phyloP scores from a whole-genome alignment of 2,888 invertebrate species.

The Zaprionus lineosus region DNA sequence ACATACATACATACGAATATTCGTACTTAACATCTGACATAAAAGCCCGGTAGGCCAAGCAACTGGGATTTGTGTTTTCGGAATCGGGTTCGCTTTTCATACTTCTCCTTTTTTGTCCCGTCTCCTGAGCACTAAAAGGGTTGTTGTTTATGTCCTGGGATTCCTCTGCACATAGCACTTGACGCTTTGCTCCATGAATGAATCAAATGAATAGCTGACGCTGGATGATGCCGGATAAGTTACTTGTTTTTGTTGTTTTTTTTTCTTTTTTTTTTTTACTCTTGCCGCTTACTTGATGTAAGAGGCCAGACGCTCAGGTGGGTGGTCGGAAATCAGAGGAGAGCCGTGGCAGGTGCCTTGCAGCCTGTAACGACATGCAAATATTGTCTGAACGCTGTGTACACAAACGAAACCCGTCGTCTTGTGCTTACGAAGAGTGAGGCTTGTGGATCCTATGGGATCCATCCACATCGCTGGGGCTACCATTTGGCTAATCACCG shows the following conservation, averaged over 20 bases:
- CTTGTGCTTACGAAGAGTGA: too few species aligned
- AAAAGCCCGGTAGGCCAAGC: conserved; percentile 19
- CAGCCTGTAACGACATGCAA: conserved; percentile 64
- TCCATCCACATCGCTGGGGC: too few species aligned
- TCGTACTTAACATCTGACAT: conserved; percentile 70
- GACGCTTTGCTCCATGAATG: conserved; percentile 51
- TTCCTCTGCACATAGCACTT: conserved; percentile 47
- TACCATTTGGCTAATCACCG: too few species aligned
- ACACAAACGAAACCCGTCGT: conserved; percentile 49
- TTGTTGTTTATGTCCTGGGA: conserved; percentile 32
- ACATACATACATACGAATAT: too few species aligned
- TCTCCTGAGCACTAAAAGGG: conserved; percentile 27
- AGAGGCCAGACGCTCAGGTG: conserved; percentile 16
- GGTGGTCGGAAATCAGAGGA: not conserved
- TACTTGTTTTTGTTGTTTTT: not conserved
- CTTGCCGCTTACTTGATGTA: too few species aligned
- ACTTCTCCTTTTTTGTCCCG: conserved; percentile 1
- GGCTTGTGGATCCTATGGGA: too few species aligned
- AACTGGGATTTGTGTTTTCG: conserved; percentile 20
- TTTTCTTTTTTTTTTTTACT: too few species aligned
- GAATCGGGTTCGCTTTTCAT: conserved; percentile 4
- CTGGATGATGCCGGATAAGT: too few species aligned
- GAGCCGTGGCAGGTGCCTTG: not conserved
- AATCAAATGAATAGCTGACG: conserved; percentile 69
- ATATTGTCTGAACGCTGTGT: conserved; percentile 57